These are phyloP conservation scores for Drosophila tsacasi DNA, from an alignment of 1,140 invertebrate species.

Conservation along the genomic window DNA sequence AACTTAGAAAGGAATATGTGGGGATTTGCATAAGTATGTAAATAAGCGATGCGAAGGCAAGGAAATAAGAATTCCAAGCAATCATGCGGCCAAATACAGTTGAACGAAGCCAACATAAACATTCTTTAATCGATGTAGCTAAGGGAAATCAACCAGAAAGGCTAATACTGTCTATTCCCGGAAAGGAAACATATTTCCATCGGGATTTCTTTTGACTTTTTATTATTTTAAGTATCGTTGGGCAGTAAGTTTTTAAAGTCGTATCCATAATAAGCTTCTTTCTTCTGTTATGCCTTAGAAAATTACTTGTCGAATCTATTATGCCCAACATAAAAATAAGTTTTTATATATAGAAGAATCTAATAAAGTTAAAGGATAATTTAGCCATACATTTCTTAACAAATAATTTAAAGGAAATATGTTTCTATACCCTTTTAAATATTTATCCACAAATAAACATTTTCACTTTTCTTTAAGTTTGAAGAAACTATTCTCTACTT, in stretches of 20 bases:
- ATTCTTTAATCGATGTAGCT: conserved; percentile 8
- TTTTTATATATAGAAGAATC: not conserved
- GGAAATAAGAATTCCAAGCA: conserved; percentile 13
- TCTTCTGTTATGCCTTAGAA: not conserved
- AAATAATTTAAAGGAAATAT: not conserved
- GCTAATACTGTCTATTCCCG: not conserved
- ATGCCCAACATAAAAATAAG: not conserved
- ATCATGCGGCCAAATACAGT: conserved; percentile 20
- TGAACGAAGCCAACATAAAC: conserved; percentile 2
- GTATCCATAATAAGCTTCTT: not conserved
- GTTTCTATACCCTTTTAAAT: not conserved
- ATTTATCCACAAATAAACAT: not conserved
- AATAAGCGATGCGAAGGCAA: conserved; percentile 31
- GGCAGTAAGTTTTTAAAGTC: not conserved
- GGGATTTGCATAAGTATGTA: conserved; percentile 49
- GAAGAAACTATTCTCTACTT: not conserved
- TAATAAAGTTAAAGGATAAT: not conserved
- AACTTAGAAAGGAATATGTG: not conserved
- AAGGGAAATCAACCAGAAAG: conserved; percentile 11
- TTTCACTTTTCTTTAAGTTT: not conserved
- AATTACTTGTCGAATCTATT: no score
- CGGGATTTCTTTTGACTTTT: not conserved
- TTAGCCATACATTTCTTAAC: not conserved
- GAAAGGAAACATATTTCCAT: not conserved
- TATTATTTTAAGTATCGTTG: not conserved